Percentiles rank a stretch among this genome's conserved stretches.
These are phyloP conservation scores for Perccottus glenii DNA, from an alignment of 2,113 vertebrate species.

Conservation along the genomic window DNA sequence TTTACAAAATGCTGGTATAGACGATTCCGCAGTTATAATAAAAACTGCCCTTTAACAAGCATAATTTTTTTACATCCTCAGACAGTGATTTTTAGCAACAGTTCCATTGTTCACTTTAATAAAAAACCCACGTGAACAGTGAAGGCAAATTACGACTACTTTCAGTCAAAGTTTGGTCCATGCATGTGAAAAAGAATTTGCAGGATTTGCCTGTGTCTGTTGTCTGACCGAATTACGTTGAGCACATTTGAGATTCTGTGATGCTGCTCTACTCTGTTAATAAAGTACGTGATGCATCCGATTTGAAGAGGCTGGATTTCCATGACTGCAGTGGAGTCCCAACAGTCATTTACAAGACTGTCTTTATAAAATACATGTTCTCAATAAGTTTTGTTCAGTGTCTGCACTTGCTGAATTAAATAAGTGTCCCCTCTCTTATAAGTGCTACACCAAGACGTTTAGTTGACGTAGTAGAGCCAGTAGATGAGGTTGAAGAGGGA, in stretches of 20 bases:
- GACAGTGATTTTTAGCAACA: conserved; percentile 13
- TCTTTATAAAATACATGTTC: conserved; percentile 62
- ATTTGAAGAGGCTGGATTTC: conserved; percentile 15
- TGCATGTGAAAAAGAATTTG: not conserved
- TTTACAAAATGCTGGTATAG: conserved; percentile 50
- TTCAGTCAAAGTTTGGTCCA: conserved; percentile 10
- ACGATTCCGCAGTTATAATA: conserved; percentile 7
- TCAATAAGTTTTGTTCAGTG: conserved; percentile 10
- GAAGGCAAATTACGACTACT: conserved; percentile 26
- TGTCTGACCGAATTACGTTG: conserved; percentile 20
- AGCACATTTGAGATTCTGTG: conserved; percentile 27
- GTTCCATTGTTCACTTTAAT: conserved; percentile 14
- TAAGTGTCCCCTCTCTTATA: conserved; percentile 27
- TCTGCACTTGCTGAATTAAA: conserved; percentile 28
- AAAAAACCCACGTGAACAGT: conserved; percentile 12
- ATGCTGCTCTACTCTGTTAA: conserved; percentile 4
- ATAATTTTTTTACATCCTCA: conserved; percentile 3
- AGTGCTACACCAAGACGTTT: conserved; percentile 67
- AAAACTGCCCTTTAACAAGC: conserved; percentile 10
- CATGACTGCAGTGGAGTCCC: conserved; percentile 68
- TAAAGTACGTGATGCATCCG: not conserved
- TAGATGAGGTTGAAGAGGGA: conserved; percentile 98
- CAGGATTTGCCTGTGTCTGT: not conserved
- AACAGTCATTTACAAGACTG: conserved; percentile 57
- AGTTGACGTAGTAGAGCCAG: conserved; percentile 99